These are phyloP conservation scores for Sander lucioperca DNA, from an alignment of 2,113 vertebrate species.

Conservation along the genomic window DNA sequence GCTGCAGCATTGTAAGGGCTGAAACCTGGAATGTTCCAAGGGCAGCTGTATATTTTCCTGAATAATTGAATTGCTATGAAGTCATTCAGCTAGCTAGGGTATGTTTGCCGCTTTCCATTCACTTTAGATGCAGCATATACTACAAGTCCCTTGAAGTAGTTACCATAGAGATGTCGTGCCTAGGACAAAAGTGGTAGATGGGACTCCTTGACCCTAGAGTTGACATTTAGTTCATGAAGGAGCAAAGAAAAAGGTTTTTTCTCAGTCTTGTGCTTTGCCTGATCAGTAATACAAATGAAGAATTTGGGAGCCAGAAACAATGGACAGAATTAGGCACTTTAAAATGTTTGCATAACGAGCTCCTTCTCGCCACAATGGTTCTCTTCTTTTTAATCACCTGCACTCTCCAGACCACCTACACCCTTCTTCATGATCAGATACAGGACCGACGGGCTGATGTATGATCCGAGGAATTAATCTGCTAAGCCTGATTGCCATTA, in stretches of 20 bases:
- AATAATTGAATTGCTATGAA: conserved; percentile 72
- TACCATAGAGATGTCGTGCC: conserved; percentile 78
- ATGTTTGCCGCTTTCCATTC: conserved; percentile 60
- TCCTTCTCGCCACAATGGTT: conserved; percentile 76
- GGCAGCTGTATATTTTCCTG: conserved; percentile 63
- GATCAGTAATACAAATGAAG: conserved; percentile 80
- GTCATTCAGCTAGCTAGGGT: conserved; percentile 60
- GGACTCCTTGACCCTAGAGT: conserved; percentile 77
- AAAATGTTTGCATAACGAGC: conserved; percentile 86
- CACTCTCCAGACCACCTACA: conserved; percentile 88
- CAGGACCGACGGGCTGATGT: conserved; percentile 73
- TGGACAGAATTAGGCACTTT: conserved; percentile 82
- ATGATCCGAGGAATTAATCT: conserved; percentile 85
- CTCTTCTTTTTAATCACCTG: conserved; percentile 87
- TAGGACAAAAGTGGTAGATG: conserved; percentile 63
- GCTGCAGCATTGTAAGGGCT: conserved; percentile 35
- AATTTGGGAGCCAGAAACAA: conserved; percentile 76
- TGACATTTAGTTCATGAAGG: conserved; percentile 75
- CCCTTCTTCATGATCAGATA: conserved; percentile 86
- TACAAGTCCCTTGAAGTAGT: conserved; percentile 69
- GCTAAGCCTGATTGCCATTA: conserved; percentile 86
- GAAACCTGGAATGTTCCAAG: conserved; percentile 64
- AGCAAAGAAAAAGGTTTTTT: conserved; percentile 60
- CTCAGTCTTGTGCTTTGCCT: conserved; percentile 55
- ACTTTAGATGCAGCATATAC: conserved; percentile 49